phyloP scores from a whole-genome alignment of 2,888 invertebrate species.

The Himalopsyche tibetana region DNA sequence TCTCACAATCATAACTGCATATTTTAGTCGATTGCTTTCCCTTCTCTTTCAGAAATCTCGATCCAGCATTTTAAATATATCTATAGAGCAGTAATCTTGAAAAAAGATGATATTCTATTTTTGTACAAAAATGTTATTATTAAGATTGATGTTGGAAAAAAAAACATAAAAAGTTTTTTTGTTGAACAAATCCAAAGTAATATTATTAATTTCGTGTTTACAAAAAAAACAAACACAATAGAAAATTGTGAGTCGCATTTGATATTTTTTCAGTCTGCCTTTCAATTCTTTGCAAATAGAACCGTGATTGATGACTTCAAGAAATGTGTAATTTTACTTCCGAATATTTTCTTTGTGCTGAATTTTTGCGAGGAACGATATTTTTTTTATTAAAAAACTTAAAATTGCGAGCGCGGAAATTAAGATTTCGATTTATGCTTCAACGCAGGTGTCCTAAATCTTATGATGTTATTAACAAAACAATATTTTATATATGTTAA shows the following conservation, averaged over 20 bases:
- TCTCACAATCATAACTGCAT: no score
- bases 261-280: not conserved
- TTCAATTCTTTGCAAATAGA: constrained; percentile 4
- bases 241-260: constrained; percentile 21
- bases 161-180: no score
- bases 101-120: no score
- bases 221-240: constrained; percentile 5
- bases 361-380: not conserved
- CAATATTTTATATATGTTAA: no score
- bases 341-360: not conserved
- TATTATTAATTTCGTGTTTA: constrained; percentile 2
- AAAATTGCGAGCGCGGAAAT: not conserved
- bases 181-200: no score
- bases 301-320: not conserved
- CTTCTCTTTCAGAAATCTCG: no score
- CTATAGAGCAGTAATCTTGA: no score
- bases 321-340: constrained; percentile 5
- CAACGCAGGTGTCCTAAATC: not conserved
- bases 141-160: no score
- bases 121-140: no score
- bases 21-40: no score
- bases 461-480: no score
- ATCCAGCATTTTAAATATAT: no score
- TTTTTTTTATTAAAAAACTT: constrained; percentile 28
- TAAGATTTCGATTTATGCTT: not conserved